Evolutionary conservation across 2,888 invertebrate genomes (phyloP).

Genomic region (Hydroisotoma schaefferi): DNA sequence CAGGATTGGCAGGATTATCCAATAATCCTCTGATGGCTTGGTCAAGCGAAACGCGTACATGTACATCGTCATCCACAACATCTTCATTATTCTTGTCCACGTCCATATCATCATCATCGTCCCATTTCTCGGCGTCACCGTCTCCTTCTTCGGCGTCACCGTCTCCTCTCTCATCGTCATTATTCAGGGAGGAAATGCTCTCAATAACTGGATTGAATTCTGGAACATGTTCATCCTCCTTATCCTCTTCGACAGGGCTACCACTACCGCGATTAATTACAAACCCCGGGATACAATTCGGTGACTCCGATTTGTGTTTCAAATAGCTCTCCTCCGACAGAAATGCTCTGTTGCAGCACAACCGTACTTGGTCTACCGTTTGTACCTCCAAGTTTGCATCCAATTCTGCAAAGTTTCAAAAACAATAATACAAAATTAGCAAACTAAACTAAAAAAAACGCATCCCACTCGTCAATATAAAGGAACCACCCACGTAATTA

Average conservation of each 20-base stretch:
- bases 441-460: no score
- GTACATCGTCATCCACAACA: background rate
- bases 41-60: background rate
- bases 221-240: background rate
- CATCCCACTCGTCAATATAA: no score
- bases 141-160: background rate
- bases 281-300: background rate
- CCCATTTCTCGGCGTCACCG: background rate
- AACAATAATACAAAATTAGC: background rate
- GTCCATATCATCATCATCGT: background rate
- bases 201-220: background rate
- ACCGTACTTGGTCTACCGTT: background rate
- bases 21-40: background rate
- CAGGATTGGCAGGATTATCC: no score
- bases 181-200: background rate
- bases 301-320: slow-evolving; percentile 3
- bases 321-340: slow-evolving; percentile 9
- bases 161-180: background rate
- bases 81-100: background rate
- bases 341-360: slow-evolving; percentile 21
- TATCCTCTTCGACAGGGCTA: background rate
- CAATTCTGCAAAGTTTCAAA: slow-evolving; percentile 1
- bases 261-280: no score
- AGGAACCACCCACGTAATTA: no score
- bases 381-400: background rate